Base-by-base conservation (phyloP, 2,113 vertebrate species). In the Ibidorhyncha struthersii region DNA sequence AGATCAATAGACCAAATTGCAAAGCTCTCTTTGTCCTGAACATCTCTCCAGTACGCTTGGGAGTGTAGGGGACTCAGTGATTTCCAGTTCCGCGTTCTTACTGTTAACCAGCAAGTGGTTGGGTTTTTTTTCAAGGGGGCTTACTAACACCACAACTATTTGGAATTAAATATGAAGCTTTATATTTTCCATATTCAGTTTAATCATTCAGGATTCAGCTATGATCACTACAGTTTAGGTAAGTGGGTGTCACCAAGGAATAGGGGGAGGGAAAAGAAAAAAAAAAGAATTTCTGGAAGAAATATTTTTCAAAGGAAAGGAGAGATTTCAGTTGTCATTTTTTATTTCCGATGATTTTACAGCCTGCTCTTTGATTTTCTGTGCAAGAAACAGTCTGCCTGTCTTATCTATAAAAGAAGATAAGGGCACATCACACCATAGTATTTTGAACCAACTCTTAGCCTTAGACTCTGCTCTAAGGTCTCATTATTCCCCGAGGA, bases 351-450 rank as follows among this genome's bases (percentile, higher is more conserved):
- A 29, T 86, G 67, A 92, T 96, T 98, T 97, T 96, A 93, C 78
- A 96, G 69, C 41, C 84, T 77, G 36, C 88, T 96, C 84, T 96
- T 94, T 97, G 91, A 96, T 95, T 96, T 88, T 96, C 58, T 93
- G 70, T 72, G 94, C 73, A 90, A 91, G 95, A 93, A 97, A 80
- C 73, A 86, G 53, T 79, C 89, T 94, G 94, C 80, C 87, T 84
- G 40, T 53, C 32, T 97, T 98, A 98, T 97, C 95, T 93, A n/a
- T 82, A 86, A 73, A 94, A 73, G 78, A 86, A 97, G 90, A 97
- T 96, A 97, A 97, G 87, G 95, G 70, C 93, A 96, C 95, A 96
- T 93, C 86, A 93, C 73, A 97, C 83, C 77, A 95, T 1, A 94
- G 70, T 80, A 76, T 95, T 96, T 96, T 93, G 95, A 96, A 94